Base-by-base conservation (phyloP, 37 sponge, comb jelly and placozoan genomes). In the Sycon ciliatum region DNA sequence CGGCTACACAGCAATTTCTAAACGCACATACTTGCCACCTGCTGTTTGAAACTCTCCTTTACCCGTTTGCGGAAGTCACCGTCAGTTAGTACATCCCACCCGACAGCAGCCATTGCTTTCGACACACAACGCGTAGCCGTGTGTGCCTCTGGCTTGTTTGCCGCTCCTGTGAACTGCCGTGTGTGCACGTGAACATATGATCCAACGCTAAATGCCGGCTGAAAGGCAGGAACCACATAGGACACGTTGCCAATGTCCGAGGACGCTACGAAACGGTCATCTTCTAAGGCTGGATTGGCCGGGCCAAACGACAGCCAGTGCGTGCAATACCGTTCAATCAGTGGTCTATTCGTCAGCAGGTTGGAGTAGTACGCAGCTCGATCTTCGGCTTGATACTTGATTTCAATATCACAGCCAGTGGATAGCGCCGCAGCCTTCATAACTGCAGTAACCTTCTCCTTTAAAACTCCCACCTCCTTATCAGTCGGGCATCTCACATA, bases 191-290 rank as follows among this genome's bases (percentile, higher is more conserved):
- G 74, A 23, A 75, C 85, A 6, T 78, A 71, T 30, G 80, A 76
- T 20, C 55, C 70, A 68, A 91, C 76, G 46, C 42, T 33, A 42
- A 73, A 91, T 67, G 68, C 75, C 22, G 89, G 85, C 34, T 91
- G 93, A 39, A 91, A 84, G 22, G 83, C 75, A 20, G 93, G 93
- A 22, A 91, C 83, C 32, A 65, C 53, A 46, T 84, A 55, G 0
- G 92, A 90, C 29, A 90, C 89, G 68, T 90, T 90, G 2, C 93
- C 90, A 90, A 91, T 91, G 57, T 91, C 93, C 32, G 93, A 88
- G n/a, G 93, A 91, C 0, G 76, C 89, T 39, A 71, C 60, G n/a
- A 27, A 23, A 2, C 6, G 13, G 30, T 23, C 77, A 20, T 38
- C 11, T 39, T 2, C 24, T 31, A 63, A 0, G 54, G 32, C 30